These are phyloP conservation scores for Cassiopea andromeda DNA, from an alignment of 30 jellyfish, hydroid and myxozoan species.

Conservation along the genomic window DNA sequence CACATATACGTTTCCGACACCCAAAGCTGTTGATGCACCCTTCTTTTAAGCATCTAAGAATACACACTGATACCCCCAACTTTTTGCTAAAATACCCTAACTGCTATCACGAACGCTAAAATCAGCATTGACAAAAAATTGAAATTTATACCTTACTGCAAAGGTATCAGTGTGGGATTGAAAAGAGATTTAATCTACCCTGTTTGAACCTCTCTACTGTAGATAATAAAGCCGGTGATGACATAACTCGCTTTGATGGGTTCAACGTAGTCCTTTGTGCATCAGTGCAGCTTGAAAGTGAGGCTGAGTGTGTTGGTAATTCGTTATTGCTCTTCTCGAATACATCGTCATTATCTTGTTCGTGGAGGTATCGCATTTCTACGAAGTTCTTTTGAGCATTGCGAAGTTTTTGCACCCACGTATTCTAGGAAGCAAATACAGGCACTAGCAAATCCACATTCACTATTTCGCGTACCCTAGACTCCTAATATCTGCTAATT, in stretches of 20 bases:
- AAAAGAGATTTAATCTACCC: constrained; percentile 8
- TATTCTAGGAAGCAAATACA: constrained; percentile 18
- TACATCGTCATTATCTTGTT: constrained; percentile 8
- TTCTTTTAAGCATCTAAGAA: too few species aligned
- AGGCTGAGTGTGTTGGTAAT: not conserved
- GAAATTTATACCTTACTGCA: not conserved
- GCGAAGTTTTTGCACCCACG: constrained; percentile 61
- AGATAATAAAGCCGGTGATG: constrained; percentile 32
- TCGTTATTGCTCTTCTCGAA: constrained; percentile 28
- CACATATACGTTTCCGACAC: too few species aligned
- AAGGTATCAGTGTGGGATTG: constrained; percentile 6
- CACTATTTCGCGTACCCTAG: not conserved
- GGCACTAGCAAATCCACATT: not conserved
- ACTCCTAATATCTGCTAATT: too few species aligned
- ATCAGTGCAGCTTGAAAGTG: constrained; percentile 4
- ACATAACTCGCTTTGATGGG: constrained; percentile 27
- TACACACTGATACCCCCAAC: too few species aligned
- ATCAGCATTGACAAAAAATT: too few species aligned
- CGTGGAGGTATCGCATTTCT: constrained; percentile 21
- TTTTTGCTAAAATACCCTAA: too few species aligned
- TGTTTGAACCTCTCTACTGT: constrained; percentile 32
- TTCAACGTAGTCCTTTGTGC: not conserved
- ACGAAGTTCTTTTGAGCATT: constrained; percentile 42
- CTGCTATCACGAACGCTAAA: too few species aligned
- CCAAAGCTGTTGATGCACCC: too few species aligned